A percentile compares a stretch with the other conserved stretches of the same genome.
Conservation (phyloP, 2,888 invertebrate species). For the Criorhina ranunculi region DNA sequence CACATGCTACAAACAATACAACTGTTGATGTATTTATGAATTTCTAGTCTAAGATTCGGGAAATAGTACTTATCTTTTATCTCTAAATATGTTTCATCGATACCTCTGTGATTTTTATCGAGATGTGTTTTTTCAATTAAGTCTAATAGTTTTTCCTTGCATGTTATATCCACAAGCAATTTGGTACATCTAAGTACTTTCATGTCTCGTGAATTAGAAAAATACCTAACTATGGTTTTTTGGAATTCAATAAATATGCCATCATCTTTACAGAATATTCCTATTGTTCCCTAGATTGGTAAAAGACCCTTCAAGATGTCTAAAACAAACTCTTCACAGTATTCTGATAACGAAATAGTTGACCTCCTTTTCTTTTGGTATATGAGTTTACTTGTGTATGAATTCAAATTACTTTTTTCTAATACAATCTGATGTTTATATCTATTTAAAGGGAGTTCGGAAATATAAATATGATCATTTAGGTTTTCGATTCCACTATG, state of each 20-base stretch:
- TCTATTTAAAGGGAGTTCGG: constrained; percentile 29
- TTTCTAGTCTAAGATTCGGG: too few relatives aligned
- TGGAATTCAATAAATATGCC: constrained; percentile 7
- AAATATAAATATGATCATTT: constrained; percentile 52
- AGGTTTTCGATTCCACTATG: constrained; percentile 41
- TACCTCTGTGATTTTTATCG: constrained; percentile 53
- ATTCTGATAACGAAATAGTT: constrained; percentile 10
- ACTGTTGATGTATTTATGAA: too few relatives aligned
- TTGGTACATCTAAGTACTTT: constrained; percentile 23
- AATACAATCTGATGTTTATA: constrained; percentile 16
- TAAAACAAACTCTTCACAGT: constrained; percentile 11
- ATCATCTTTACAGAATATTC: constrained; percentile 22
- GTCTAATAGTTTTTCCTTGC: constrained; percentile 1
- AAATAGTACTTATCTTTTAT: constrained; percentile 25
- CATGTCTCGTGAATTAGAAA: constrained; percentile 26
- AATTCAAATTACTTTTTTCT: not conserved
- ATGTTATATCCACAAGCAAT: constrained; percentile 2
- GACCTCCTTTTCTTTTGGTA: constrained; percentile 16
- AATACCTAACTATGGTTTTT: constrained; percentile 13
- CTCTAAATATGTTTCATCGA: constrained; percentile 40
- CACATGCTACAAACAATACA: too few relatives aligned
- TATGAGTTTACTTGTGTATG: constrained; percentile 21
- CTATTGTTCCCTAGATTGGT: constrained; percentile 30
- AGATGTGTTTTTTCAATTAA: constrained; percentile 28
- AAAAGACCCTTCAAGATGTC: constrained; percentile 22